Evolutionary conservation across 1,140 invertebrate genomes (phyloP), one percentile per base, ranked within the genome.

Genomic region (Anoplophora glabripennis): DNA sequence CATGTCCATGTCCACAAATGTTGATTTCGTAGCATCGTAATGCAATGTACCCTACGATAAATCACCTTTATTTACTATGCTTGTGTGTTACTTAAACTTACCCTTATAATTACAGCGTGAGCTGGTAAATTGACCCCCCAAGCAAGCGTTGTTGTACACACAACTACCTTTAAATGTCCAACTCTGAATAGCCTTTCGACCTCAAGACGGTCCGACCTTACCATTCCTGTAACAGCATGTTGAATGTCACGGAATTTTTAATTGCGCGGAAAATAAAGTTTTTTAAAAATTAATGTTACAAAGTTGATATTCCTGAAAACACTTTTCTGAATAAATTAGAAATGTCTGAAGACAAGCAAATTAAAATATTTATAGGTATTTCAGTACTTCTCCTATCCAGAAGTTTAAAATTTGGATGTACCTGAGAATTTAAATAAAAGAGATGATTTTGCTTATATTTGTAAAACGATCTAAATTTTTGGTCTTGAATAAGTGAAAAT

Each of bases 111-210:
- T 58, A 99, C 97, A 53, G 93, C 94, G 78, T 98, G 95, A 0
- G 96, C 97, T 0, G 97, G 97, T 61, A 99, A 80, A 80, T 99
- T 99, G 0, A 99, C 96, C 66, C 98, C 98, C 98, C 98, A 99
- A 18, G 98, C 98, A 8, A 99, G 79, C 0, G 98, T 99, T 0
- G 97, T 92, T 0, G 98, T 99, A 77, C 96, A 99, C 8, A 96
- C 91, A 0, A 99, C 78, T 4, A 98, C 94, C 73, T 93, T 94
- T 37, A 99, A 89, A 53, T 89, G 79, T 1, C 97, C 97, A 53
- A 91, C 88, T 0, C 84, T 76, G 74, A 98, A 98, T 65, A 89
- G 88, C 72, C 92, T 92, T 75, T 98, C 95, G 0, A 97, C 89
- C 61, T 69, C 66, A 17, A 66, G 58, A 79, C 92, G 84, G 75